Evolutionary conservation across 2,797 vertebrate species (phyloP), one percentile per base, ranked within the genome.

Genomic region (Sebastolobus altivelis): DNA sequence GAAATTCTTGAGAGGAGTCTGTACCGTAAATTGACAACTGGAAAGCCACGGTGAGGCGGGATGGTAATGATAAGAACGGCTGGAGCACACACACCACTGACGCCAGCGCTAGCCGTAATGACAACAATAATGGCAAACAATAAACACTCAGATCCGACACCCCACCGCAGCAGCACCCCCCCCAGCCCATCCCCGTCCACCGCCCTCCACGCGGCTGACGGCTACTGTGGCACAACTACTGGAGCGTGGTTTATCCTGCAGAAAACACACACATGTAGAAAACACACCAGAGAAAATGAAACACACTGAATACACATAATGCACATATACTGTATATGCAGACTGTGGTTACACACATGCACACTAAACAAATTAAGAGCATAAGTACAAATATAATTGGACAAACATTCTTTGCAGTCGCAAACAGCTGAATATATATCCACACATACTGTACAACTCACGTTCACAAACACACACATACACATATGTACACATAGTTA

Each of bases 41-140:
- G 76, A 87, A 86, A 89, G 86, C 56, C 62, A 56, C 43, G 22
- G 66, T 18, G 35, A 83, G 65, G 72, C 61, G 40, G 78, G 72
- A 79, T 58, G 77, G 83, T 86, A 91, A 88, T 89, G 81, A 93
- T 88, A 83, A 84, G 84, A 90, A 72, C 1, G 80, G 86, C 86
- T 88, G 78, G 82, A 87, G 86, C 79, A 61, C 58, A 63, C 63
- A 80, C 54, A 40, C 69, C 46, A 71, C 75, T 77, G 75, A 83
- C 81, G 85, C 79, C 75, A 73, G 82, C 7, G 27, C 71, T 43
- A 82, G 80, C 82, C 18, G 4, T 88, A 88, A 91, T 93, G 88
- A 92, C 83, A 89, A 85, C 87, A 86, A 88, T 91, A 90, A 93
- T 91, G 86, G 86, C 80, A 92, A 93, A 92, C 85, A 86, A 80